Conservation (phyloP, 1,140 invertebrate genomes). For the Pachypsylla venusta region DNA sequence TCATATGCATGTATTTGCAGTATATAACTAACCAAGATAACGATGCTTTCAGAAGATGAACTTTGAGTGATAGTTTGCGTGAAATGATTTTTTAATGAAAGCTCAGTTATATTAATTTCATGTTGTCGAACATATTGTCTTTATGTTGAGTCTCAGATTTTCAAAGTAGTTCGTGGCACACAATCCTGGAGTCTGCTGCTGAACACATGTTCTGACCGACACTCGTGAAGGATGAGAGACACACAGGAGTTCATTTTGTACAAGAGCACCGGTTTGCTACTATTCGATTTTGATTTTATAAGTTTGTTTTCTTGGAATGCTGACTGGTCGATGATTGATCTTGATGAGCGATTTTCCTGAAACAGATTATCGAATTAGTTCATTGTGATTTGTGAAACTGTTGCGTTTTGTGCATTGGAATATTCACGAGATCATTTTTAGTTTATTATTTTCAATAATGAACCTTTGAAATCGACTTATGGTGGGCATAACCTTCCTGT, state of each 20-base stretch:
- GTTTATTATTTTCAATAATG: no score
- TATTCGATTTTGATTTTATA: neutral
- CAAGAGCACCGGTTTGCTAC: neutral
- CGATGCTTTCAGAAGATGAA: no score
- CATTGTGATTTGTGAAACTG: no score
- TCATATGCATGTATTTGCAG: no score
- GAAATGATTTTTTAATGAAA: no score
- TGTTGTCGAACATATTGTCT: neutral
- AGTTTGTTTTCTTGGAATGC: neutral
- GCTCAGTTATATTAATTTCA: constrained; percentile 2
- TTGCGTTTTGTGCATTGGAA: no score
- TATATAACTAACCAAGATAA: no score
- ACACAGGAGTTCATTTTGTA: constrained; percentile 15
- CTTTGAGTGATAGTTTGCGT: no score
- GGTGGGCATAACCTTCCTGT: no score
- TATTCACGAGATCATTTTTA: no score
- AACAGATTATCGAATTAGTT: no score
- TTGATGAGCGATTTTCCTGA: neutral
- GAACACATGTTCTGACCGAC: constrained; percentile 4
- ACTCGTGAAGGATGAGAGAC: constrained; percentile 13
- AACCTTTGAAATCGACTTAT: no score
- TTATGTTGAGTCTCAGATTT: neutral
- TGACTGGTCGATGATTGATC: neutral
- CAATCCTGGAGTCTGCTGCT: constrained; percentile 9
- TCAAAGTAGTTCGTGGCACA: neutral